Evolutionary conservation across 1,140 invertebrate genomes (phyloP).

Genomic region (Caenorhabditis tropicalis): DNA sequence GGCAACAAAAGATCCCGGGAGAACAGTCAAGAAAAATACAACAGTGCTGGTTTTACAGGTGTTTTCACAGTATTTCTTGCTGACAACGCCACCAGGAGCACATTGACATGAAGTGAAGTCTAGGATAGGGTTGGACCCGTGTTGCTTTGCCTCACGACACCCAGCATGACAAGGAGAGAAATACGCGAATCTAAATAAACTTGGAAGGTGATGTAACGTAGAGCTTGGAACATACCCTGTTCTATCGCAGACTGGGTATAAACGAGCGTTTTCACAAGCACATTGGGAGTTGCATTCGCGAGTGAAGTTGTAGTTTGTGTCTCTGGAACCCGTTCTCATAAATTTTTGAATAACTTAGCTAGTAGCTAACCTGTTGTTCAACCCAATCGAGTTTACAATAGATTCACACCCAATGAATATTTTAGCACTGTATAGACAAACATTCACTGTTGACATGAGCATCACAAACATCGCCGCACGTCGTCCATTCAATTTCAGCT

Average conservation of each 20-base stretch:
- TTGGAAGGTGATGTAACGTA: neutral
- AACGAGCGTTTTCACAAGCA: constrained; percentile 63
- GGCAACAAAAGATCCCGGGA: constrained; percentile 63
- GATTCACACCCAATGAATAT: constrained; percentile 67
- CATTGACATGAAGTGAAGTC: constrained; percentile 69
- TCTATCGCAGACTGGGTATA: constrained; percentile 68
- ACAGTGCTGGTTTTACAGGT: constrained; percentile 56
- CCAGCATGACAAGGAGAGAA: constrained; percentile 71
- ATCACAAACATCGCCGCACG: constrained; percentile 66
- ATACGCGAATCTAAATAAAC: constrained; percentile 45
- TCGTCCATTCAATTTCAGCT: constrained; percentile 65
- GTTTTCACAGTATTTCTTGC: constrained; percentile 66
- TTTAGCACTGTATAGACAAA: constrained; percentile 63
- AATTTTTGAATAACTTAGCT: neutral
- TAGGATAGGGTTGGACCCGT: constrained; percentile 51
- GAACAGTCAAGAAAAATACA: constrained; percentile 65
- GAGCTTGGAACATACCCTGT: constrained; percentile 48
- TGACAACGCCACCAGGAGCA: constrained; percentile 60
- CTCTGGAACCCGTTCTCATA: constrained; percentile 51
- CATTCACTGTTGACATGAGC: constrained; percentile 62
- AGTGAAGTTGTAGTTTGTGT: constrained; percentile 68
- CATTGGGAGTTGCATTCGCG: constrained; percentile 63
- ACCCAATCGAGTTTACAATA: constrained; percentile 62
- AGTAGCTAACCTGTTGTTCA: constrained; percentile 44
- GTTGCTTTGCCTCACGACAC: constrained; percentile 60